These are phyloP conservation scores for Cromileptes altivelis DNA, from an alignment of 2,113 vertebrate species.

Conservation along the genomic window DNA sequence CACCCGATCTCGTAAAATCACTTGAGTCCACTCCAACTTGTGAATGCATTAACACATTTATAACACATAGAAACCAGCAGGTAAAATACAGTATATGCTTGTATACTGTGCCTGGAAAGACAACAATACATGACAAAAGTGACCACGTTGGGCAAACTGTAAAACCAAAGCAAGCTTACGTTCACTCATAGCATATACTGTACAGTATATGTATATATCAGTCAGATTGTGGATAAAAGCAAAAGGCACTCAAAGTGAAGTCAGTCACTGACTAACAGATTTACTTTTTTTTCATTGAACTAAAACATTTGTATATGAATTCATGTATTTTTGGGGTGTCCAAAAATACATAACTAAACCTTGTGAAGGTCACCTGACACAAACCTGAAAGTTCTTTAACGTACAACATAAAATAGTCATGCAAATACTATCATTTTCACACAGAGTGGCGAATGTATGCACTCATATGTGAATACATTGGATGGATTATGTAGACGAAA, in stretches of 20 bases:
- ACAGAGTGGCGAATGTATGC: conserved; percentile 64
- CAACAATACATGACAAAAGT: not conserved
- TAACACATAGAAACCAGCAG: not conserved
- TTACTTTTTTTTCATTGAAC: not conserved
- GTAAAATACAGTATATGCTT: not conserved
- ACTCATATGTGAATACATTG: conserved; percentile 71
- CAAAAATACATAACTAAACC: not conserved
- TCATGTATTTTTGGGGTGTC: not conserved
- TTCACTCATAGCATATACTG: conserved; percentile 39
- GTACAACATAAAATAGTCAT: conserved; percentile 24
- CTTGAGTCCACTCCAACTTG: too few relatives aligned
- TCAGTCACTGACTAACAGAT: not conserved
- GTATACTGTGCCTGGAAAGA: conserved; percentile 8
- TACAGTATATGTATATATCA: conserved; percentile 35
- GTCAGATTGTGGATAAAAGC: not conserved
- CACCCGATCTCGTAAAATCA: not conserved
- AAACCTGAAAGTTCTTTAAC: not conserved
- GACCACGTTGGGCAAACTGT: not conserved
- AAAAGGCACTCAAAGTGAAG: not conserved
- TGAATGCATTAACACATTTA: not conserved
- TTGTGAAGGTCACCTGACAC: conserved; percentile 1
- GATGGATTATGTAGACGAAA: conserved; percentile 28
- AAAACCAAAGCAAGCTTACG: not conserved
- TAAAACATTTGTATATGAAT: not conserved
- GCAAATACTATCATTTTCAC: conserved; percentile 46